phyloP scores from a whole-genome alignment of 2,888 invertebrate species.

The Phaedon cochleariae region DNA sequence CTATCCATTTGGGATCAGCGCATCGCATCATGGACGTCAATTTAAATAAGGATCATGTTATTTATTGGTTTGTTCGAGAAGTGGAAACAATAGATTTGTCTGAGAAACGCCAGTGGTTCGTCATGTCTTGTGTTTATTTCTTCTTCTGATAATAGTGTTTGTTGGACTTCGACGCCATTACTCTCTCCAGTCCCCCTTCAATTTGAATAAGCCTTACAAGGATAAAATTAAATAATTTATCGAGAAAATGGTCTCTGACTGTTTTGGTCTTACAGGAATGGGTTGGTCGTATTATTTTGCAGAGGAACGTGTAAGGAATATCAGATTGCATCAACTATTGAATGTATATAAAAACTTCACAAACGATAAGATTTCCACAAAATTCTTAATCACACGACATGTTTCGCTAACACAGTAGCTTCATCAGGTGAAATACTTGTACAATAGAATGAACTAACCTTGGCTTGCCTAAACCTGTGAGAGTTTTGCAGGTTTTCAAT shows the following conservation, averaged over 20 bases:
- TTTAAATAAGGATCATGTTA: slow-evolving; percentile 58
- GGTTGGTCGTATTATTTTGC: slow-evolving; percentile 26
- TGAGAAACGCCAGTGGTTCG: slow-evolving; percentile 55
- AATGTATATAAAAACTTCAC: too few relatives aligned
- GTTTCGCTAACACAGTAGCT: too few relatives aligned
- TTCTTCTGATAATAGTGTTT: slow-evolving; percentile 33
- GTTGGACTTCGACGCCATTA: slow-evolving; percentile 16
- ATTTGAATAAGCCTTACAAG: slow-evolving; percentile 43
- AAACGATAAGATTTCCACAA: too few relatives aligned
- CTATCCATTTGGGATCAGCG: slow-evolving; percentile 31
- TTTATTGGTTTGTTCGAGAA: slow-evolving; percentile 57
- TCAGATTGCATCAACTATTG: not conserved
- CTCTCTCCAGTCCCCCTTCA: slow-evolving; percentile 14
- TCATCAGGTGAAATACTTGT: too few relatives aligned
- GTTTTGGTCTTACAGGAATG: slow-evolving; percentile 26
- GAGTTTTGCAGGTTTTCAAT: too few relatives aligned
- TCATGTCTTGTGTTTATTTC: slow-evolving; percentile 50
- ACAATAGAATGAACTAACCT: too few relatives aligned
- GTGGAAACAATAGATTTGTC: slow-evolving; percentile 62
- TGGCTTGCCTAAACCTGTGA: too few relatives aligned
- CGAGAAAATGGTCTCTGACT: slow-evolving; percentile 11
- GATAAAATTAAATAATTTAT: slow-evolving; percentile 43
- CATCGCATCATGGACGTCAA: slow-evolving; percentile 55
- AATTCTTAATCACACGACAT: too few relatives aligned
- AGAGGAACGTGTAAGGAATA: not conserved